A percentile compares a stretch with the other conserved stretches of the same genome.
phyloP scores from a whole-genome alignment of 2,888 invertebrate species.

The Osmoderma eremita region DNA sequence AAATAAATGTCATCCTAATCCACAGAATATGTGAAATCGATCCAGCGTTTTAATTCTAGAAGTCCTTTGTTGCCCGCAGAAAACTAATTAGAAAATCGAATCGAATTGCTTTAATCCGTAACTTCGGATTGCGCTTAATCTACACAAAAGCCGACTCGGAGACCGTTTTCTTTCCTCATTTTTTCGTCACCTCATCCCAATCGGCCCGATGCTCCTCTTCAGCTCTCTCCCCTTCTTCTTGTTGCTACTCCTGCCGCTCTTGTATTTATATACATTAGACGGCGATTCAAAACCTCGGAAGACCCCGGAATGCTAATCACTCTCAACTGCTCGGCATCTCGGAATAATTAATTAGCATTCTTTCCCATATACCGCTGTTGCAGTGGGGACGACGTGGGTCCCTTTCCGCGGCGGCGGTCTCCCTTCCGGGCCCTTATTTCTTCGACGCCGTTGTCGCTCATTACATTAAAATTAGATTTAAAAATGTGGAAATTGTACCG shows the following conservation, averaged over 20 bases:
- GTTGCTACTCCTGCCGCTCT: conserved; percentile 25
- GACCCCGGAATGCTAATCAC: conserved; percentile 67
- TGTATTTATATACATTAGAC: conserved; percentile 48
- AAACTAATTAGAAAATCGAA: neutral
- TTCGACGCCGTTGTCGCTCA: conserved; percentile 47
- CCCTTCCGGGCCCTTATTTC: conserved; percentile 27
- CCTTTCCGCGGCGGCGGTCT: conserved; percentile 21
- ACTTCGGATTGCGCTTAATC: neutral
- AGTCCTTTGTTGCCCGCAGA: neutral
- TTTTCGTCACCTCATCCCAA: conserved; percentile 22
- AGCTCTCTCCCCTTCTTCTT: neutral
- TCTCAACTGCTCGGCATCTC: conserved; percentile 66
- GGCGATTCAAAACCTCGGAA: conserved; percentile 44
- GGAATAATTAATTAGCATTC: conserved; percentile 72
- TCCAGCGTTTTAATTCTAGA: too few species aligned
- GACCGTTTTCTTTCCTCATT: neutral
- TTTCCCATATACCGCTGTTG: conserved; percentile 63
- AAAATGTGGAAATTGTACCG: conserved; percentile 66
- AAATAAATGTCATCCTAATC: too few species aligned
- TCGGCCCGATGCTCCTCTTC: neutral
- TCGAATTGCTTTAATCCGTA: neutral
- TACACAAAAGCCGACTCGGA: neutral
- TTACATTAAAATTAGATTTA: conserved; percentile 65
- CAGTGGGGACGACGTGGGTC: conserved; percentile 50
- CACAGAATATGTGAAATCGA: too few species aligned